These are phyloP conservation scores for Schizothorax lantsangensis DNA, from an alignment of 2,797 vertebrate species.

Conservation along the genomic window DNA sequence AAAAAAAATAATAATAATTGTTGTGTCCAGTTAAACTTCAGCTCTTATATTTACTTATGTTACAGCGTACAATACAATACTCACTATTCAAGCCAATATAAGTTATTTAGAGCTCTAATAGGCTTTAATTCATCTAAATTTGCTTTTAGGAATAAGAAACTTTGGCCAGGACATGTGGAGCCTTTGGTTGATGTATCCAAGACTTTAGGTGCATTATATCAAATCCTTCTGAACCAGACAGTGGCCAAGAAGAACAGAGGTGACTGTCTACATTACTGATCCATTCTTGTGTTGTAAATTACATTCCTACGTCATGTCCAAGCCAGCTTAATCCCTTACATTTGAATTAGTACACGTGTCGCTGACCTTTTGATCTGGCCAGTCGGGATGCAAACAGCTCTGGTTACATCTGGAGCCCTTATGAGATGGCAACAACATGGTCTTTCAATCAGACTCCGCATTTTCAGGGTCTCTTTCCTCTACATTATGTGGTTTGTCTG, in stretches of 20 bases:
- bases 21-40: background rate
- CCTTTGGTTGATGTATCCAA: constrained; percentile 6
- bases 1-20: too few species aligned
- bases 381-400: constrained; percentile 62
- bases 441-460: constrained; percentile 67
- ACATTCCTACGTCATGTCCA: constrained; percentile 48
- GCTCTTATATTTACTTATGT: constrained; percentile 18
- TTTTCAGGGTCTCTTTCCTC: constrained; percentile 65
- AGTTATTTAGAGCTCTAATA: constrained; percentile 2
- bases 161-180: constrained; percentile 31
- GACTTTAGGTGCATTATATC: constrained; percentile 9
- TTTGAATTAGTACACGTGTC: constrained; percentile 72
- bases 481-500: constrained; percentile 69
- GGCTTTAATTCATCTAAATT: constrained; percentile 17
- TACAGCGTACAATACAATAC: background rate
- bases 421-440: constrained; percentile 64
- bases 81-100: constrained; percentile 14
- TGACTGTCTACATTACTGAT: constrained; percentile 59
- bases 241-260: background rate
- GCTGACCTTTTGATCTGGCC: constrained; percentile 73
- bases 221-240: constrained; percentile 8
- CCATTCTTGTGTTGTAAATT: constrained; percentile 49
- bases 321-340: constrained; percentile 68
- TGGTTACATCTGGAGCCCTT: constrained; percentile 67
- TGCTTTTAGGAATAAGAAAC: constrained; percentile 14